phyloP scores from a whole-genome alignment of 2,113 vertebrate genomes.

The Caloenas nicobarica region DNA sequence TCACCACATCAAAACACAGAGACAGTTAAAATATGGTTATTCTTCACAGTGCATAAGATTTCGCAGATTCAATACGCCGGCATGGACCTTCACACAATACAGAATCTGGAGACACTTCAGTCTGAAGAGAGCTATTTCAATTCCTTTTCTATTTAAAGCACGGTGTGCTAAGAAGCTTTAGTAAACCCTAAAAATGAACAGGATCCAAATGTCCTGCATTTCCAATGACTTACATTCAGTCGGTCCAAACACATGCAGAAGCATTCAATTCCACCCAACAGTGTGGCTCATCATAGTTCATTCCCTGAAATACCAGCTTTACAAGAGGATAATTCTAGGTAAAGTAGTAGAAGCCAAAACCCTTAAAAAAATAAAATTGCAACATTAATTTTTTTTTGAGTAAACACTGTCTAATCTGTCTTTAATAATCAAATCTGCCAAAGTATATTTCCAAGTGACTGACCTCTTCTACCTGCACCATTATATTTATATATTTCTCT shows the following conservation, averaged over 20 bases:
- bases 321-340: background rate
- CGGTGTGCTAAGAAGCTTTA: background rate
- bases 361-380: background rate
- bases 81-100: background rate
- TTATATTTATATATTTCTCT: background rate
- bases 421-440: background rate
- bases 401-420: background rate
- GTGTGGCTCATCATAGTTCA: background rate
- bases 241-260: background rate
- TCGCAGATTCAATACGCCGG: background rate
- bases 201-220: background rate
- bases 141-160: slow-evolving; percentile 13
- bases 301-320: background rate
- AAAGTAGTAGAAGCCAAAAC: background rate
- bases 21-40: background rate
- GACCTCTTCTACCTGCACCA: background rate
- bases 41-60: background rate
- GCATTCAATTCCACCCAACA: background rate
- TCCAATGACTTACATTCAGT: background rate
- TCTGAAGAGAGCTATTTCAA: background rate
- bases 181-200: background rate
- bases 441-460: background rate
- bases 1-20: background rate
- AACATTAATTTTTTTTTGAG: background rate
- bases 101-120: background rate